Conservation (phyloP, 2,797 vertebrate species). For the Telmatherina bonti region DNA sequence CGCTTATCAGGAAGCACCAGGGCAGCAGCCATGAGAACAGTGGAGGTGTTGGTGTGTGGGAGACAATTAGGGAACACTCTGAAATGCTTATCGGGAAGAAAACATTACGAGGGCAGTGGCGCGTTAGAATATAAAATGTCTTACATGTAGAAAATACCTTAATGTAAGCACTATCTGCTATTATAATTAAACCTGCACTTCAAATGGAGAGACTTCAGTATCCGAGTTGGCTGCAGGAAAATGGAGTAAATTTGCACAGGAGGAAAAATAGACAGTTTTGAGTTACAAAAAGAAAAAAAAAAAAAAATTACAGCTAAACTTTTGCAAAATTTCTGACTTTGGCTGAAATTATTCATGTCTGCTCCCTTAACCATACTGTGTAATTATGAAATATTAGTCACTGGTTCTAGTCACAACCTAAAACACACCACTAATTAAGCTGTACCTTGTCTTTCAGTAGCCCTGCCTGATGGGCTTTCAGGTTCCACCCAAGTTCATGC, state of each 20-base stretch:
- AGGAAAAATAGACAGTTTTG: constrained; percentile 23
- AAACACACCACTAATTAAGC: constrained; percentile 67
- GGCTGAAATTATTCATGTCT: constrained; percentile 46
- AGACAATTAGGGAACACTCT: constrained; percentile 71
- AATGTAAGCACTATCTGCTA: constrained; percentile 46
- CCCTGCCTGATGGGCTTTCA: constrained; percentile 13
- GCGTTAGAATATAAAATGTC: constrained; percentile 54
- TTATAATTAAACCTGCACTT: constrained; percentile 71
- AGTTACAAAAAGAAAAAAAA: constrained; percentile 47
- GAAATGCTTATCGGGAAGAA: constrained; percentile 73
- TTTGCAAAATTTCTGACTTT: constrained; percentile 44
- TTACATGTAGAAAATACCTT: constrained; percentile 60
- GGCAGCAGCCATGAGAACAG: constrained; percentile 62
- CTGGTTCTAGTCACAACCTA: constrained; percentile 33
- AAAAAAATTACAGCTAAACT: constrained; percentile 27
- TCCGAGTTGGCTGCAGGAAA: constrained; percentile 22
- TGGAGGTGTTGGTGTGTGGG: constrained; percentile 68
- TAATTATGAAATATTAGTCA: constrained; percentile 69
- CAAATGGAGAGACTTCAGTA: constrained; percentile 53
- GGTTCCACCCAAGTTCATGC: constrained; percentile 41
- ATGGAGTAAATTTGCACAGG: constrained; percentile 5
- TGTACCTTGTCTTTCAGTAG: constrained; percentile 45
- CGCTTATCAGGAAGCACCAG: constrained; percentile 78
- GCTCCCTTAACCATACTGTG: constrained; percentile 31
- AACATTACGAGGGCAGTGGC: constrained; percentile 58